Percentiles rank a stretch among this genome's conserved stretches.
These are phyloP conservation scores for Sebastes goodei DNA, from an alignment of 2,797 vertebrate species.

Conservation along the genomic window DNA sequence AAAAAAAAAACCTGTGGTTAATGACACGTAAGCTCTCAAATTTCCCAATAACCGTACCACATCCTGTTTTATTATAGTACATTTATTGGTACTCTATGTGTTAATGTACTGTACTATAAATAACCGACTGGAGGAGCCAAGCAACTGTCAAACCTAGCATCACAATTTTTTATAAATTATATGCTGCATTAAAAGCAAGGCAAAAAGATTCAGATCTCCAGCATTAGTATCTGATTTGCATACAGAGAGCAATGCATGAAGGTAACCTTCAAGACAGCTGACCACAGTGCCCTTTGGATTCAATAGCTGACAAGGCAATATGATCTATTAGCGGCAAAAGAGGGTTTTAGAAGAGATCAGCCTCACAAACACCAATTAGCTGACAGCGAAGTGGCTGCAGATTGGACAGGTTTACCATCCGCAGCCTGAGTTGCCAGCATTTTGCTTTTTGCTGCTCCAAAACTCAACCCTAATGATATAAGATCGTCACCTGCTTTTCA, in stretches of 20 bases:
- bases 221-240: slow-evolving; percentile 28
- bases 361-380: slow-evolving; percentile 37
- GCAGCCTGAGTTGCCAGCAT: not conserved
- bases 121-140: not conserved
- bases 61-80: not conserved
- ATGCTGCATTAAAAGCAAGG: not conserved
- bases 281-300: slow-evolving; percentile 62
- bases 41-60: not conserved
- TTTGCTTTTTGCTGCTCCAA: not conserved
- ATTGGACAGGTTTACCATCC: not conserved
- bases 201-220: slow-evolving; percentile 1
- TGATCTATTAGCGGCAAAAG: slow-evolving; percentile 43
- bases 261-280: slow-evolving; percentile 28
- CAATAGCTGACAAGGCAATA: slow-evolving; percentile 45
- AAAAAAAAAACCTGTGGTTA: not conserved
- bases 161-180: not conserved
- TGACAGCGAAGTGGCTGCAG: slow-evolving; percentile 38
- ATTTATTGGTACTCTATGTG: not conserved
- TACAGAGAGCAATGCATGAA: not conserved
- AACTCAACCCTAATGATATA: not conserved
- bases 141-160: not conserved
- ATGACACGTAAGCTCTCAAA: not conserved
- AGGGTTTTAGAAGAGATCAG: slow-evolving; percentile 48
- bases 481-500: not conserved
- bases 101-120: not conserved